These are phyloP conservation scores for Microcebus jonahi DNA, from an alignment of 2,113 vertebrate genomes.

Conservation along the genomic window DNA sequence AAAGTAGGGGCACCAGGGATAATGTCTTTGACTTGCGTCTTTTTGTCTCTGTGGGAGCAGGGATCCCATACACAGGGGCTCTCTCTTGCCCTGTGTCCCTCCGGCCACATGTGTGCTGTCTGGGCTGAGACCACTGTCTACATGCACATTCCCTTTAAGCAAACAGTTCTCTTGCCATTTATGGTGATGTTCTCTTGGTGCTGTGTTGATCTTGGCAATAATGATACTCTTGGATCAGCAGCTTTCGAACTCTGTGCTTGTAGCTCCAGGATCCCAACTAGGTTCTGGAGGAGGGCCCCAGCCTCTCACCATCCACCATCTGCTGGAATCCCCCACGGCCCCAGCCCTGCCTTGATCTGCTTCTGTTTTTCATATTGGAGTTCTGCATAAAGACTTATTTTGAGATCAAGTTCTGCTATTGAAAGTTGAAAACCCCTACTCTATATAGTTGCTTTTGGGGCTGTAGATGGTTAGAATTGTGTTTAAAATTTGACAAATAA, in stretches of 20 bases:
- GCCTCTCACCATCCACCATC: not conserved
- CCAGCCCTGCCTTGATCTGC: not conserved
- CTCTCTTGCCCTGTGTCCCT: too few relatives aligned
- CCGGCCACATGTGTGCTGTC: not conserved
- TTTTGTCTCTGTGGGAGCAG: not conserved
- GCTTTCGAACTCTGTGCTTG: not conserved
- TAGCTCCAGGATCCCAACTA: too few relatives aligned
- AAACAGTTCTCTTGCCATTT: not conserved
- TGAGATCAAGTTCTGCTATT: not conserved
- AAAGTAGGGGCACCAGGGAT: not conserved
- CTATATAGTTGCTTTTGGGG: not conserved
- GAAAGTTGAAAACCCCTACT: not conserved
- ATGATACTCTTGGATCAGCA: not conserved
- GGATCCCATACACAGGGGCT: not conserved
- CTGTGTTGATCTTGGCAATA: not conserved
- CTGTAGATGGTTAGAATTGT: fast-evolving
- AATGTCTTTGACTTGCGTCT: not conserved
- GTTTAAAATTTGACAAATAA: not conserved
- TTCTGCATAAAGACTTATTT: not conserved
- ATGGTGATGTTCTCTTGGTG: not conserved
- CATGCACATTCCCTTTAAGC: not conserved
- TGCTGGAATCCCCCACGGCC: not conserved
- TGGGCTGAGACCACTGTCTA: not conserved
- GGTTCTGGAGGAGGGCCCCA: not conserved
- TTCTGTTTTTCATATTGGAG: too few relatives aligned